A percentile compares a stretch with the other conserved stretches of the same genome.
Evolutionary conservation across 2,888 invertebrate species (phyloP).

Genomic region (Entomobrya proxima): DNA sequence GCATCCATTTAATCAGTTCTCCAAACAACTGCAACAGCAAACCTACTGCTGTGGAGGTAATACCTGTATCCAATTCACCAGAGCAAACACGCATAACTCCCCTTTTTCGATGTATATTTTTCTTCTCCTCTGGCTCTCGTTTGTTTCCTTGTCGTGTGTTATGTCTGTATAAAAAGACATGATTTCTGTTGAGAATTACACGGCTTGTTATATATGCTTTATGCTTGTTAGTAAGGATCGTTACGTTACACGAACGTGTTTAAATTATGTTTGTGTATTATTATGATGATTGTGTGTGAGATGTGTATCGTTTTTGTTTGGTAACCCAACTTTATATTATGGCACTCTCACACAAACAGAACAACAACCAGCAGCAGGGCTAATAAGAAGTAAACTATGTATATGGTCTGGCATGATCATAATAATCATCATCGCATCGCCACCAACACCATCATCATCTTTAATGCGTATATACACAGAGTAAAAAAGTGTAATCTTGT

Average conservation of each 20-base stretch:
- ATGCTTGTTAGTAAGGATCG: conserved; percentile 14
- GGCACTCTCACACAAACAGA: conserved; percentile 11
- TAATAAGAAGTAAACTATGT: conserved; percentile 13
- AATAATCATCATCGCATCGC: conserved; percentile 26
- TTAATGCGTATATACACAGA: conserved; percentile 3
- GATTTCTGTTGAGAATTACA: conserved; percentile 38
- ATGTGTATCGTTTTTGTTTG: conserved; percentile 30
- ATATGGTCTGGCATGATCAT: conserved; percentile 6
- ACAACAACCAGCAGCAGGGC: neutral
- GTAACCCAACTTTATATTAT: conserved; percentile 1
- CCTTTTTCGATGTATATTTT: too few relatives aligned
- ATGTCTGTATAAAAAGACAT: conserved; percentile 5
- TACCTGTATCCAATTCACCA: neutral
- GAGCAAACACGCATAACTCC: conserved; percentile 31
- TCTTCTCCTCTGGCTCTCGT: neutral
- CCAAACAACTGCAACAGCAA: neutral
- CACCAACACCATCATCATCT: conserved; percentile 33
- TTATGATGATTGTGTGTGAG: conserved; percentile 18
- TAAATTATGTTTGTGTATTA: conserved; percentile 40
- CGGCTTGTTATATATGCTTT: conserved; percentile 20
- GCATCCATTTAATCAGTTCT: conserved; percentile 37
- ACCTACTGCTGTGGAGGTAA: neutral
- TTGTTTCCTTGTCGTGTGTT: conserved; percentile 36
- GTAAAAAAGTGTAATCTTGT: conserved; percentile 7
- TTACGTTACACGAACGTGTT: conserved; percentile 33